These are phyloP conservation scores for Montifringilla adamsi DNA, from an alignment of 2,113 vertebrate genomes.

Conservation along the genomic window DNA sequence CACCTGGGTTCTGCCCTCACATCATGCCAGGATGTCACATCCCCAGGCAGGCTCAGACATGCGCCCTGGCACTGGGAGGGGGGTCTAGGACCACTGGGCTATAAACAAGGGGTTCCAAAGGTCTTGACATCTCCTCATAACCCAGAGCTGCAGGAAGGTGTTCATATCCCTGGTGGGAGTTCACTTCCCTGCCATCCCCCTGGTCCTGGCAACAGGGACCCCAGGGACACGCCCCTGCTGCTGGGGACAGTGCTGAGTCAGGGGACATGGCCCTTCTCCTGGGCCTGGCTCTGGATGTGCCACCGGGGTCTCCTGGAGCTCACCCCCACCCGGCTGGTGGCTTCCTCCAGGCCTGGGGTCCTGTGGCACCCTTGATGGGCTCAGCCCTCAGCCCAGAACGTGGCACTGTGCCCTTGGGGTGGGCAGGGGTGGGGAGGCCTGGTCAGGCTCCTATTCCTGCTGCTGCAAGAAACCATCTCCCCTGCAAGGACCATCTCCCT, in stretches of 20 bases:
- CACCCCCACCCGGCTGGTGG: neutral
- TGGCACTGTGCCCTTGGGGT: neutral
- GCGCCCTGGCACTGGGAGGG: neutral
- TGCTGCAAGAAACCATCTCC: neutral
- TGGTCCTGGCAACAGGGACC: neutral
- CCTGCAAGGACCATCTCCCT: neutral
- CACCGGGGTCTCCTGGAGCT: neutral
- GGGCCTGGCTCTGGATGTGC: neutral
- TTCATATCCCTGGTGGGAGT: neutral
- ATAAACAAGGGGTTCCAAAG: neutral
- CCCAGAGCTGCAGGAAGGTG: neutral
- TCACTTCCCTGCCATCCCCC: neutral
- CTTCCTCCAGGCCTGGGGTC: neutral
- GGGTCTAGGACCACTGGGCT: neutral
- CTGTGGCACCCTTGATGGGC: neutral
- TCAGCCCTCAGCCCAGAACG: neutral
- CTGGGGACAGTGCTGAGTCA: accelerated
- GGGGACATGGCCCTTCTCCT: neutral
- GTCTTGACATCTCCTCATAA: neutral
- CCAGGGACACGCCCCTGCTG: accelerated
- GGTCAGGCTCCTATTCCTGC: neutral
- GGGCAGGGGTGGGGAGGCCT: neutral
- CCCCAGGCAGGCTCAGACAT: neutral
- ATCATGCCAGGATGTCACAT: neutral
- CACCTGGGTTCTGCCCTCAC: neutral